Percentiles rank a stretch among this genome's conserved stretches.
Conservation (phyloP, 2,888 invertebrate genomes). For the Augiades crinisus region DNA sequence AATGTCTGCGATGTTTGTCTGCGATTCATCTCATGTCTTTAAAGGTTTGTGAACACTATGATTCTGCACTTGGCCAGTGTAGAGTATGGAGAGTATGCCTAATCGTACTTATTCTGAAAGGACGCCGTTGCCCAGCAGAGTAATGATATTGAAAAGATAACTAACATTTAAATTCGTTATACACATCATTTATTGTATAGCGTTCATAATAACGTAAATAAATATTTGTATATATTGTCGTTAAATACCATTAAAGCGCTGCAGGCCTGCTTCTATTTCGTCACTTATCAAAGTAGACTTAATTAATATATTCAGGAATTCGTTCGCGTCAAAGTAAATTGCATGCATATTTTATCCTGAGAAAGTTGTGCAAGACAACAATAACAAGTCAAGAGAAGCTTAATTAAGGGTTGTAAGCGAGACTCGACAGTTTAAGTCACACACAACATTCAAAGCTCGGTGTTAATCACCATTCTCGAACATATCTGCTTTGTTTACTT, state of each 20-base stretch:
- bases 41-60: no score
- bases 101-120: no score
- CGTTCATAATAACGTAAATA: no score
- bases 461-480: background rate
- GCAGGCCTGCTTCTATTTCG: background rate
- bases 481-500: no score
- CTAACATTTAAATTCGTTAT: no score
- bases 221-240: background rate
- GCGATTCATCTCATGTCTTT: no score
- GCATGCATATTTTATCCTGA: conserved; percentile 1
- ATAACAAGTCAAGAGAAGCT: conserved; percentile 16
- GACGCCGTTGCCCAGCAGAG: no score
- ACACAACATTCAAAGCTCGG: background rate
- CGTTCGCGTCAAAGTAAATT: background rate
- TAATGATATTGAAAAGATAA: no score
- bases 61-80: no score
- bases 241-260: background rate
- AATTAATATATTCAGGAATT: background rate
- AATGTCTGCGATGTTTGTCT: no score
- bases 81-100: no score
- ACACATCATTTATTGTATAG: no score
- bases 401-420: conserved; percentile 23
- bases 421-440: background rate
- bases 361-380: conserved; percentile 2
- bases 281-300: background rate